Evolutionary conservation across 2,888 invertebrate genomes (phyloP).

Genomic region (Antheraea assamensis): DNA sequence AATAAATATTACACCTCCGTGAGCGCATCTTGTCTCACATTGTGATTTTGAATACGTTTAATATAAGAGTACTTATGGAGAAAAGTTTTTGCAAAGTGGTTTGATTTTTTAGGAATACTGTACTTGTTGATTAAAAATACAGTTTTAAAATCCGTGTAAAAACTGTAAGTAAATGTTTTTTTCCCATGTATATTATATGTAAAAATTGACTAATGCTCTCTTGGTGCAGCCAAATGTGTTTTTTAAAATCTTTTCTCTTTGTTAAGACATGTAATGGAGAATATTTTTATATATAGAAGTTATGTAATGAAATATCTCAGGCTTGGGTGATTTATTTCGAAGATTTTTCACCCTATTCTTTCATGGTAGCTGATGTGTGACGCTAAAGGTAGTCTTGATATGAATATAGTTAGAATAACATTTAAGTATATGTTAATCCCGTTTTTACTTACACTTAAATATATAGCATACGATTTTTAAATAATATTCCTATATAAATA

Average conservation of each 20-base stretch:
- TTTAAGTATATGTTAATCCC: no score
- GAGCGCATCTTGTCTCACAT: constrained; percentile 40
- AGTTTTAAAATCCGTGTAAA: not conserved
- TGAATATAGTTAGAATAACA: no score
- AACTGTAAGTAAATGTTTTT: not conserved
- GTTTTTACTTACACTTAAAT: no score
- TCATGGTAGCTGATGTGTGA: constrained; percentile 56
- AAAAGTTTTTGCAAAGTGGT: not conserved
- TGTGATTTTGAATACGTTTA: constrained; percentile 32
- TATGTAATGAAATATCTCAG: not conserved
- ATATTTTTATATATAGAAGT: not conserved
- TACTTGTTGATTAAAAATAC: not conserved
- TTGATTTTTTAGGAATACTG: not conserved
- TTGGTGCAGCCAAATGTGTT: not conserved
- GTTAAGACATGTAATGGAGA: not conserved
- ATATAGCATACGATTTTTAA: no score
- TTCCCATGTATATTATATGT: no score
- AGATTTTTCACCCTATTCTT: constrained; percentile 34
- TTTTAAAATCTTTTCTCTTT: not conserved
- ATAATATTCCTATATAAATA: no score
- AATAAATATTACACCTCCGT: constrained; percentile 45
- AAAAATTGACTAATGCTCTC: no score
- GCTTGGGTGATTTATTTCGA: not conserved
- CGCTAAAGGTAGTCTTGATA: constrained; percentile 58
- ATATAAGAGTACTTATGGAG: constrained; percentile 19